Evolutionary conservation across 2,797 vertebrate species (phyloP).

Genomic region (Chiroxiphia lanceolata): DNA sequence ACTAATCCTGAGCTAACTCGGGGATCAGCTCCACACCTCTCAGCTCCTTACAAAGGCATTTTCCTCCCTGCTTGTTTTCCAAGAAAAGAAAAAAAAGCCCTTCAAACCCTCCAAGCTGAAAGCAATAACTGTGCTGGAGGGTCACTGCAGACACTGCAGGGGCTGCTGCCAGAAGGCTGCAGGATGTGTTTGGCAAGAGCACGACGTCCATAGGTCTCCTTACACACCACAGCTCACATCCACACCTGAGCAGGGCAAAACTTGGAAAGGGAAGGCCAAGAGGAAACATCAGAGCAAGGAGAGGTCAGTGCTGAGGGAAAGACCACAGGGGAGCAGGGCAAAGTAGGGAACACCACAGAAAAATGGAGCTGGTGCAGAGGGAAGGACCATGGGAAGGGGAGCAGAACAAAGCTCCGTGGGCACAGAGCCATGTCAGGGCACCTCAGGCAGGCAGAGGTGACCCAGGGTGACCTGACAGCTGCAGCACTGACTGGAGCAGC

Average conservation of each 20-base stretch:
- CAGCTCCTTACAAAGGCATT: neutral
- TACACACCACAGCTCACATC: fast-evolving
- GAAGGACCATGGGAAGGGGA: neutral
- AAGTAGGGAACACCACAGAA: neutral
- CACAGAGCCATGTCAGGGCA: neutral
- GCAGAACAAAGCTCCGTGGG: neutral
- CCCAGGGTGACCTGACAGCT: neutral
- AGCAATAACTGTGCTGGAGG: fast-evolving
- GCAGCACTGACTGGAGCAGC: neutral
- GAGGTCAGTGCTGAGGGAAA: neutral
- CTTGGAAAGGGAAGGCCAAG: neutral
- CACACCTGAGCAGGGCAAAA: neutral
- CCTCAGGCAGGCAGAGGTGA: neutral
- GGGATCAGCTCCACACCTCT: neutral
- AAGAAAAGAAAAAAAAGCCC: neutral
- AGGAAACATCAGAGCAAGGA: neutral
- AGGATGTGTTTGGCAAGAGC: neutral
- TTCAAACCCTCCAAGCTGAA: neutral
- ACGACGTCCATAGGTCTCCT: fast-evolving
- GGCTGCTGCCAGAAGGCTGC: fast-evolving
- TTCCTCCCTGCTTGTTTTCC: neutral
- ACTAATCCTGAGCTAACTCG: neutral
- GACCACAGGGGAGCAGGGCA: neutral
- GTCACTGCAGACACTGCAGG: neutral
- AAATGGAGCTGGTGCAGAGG: neutral